Evolutionary conservation across 2,888 invertebrate genomes (phyloP).

Genomic region (Falcaria lacertinaria): DNA sequence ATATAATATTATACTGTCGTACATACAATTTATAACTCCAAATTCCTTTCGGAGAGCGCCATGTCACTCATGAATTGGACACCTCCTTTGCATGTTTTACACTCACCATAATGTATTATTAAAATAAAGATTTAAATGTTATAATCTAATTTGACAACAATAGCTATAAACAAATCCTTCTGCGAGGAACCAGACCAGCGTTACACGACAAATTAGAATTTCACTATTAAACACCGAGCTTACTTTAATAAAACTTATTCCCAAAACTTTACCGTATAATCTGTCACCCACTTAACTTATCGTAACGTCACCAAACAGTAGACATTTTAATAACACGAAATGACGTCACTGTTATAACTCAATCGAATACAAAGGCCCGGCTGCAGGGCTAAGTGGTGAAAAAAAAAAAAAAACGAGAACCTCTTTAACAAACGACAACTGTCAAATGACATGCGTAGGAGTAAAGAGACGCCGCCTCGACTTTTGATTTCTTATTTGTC

Average conservation of each 20-base stretch:
- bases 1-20: too few relatives aligned
- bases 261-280: background rate
- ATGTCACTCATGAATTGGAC: too few relatives aligned
- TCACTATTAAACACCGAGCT: background rate
- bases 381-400: constrained; percentile 28
- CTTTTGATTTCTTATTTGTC: constrained; percentile 33
- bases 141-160: too few relatives aligned
- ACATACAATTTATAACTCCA: too few relatives aligned
- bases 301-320: background rate
- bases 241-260: background rate
- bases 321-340: background rate
- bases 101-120: too few relatives aligned
- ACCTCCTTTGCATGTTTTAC: too few relatives aligned
- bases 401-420: constrained; percentile 33
- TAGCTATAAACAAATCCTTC: too few relatives aligned
- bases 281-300: background rate
- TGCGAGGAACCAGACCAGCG: too few relatives aligned
- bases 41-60: too few relatives aligned
- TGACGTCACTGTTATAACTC: constrained; percentile 1
- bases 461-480: constrained; percentile 46
- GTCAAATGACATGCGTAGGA: constrained; percentile 54
- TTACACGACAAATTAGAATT: too few relatives aligned
- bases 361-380: constrained; percentile 14
- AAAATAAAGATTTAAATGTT: too few relatives aligned
- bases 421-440: constrained; percentile 49